Base-by-base conservation (phyloP, 2,888 invertebrate genomes). In the Noctua janthina region DNA sequence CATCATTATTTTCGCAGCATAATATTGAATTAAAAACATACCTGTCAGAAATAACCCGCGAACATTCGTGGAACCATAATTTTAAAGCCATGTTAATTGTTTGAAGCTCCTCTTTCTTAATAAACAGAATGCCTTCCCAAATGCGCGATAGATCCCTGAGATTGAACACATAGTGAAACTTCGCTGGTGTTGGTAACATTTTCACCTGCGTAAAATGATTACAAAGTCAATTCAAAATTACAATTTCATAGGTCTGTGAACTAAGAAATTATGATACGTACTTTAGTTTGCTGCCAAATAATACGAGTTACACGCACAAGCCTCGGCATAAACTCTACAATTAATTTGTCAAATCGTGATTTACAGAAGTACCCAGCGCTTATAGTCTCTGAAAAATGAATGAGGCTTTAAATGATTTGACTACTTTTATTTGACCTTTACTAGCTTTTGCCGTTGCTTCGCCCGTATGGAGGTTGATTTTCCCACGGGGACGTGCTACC, bases 141-240 rank as follows among this genome's bases (percentile, higher is more conserved):
- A 99, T 99, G 76, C 99, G 97, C 0, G 99, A 99, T 88, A 99
- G 96, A 96, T 99, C 99, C 90, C 99, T 97, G 88, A 99, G 97
- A 95, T 99, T 99, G 93, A 99, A 99, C 20, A 99, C 98, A 92
- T 99, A 99, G 93, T 99, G 99, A 93, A 99, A 99, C 93, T 99
- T 99, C 0, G 99, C 98, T 35, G 99, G 99, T 0, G 99, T 99
- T 6, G 99, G 99, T 82, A 99, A 94, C 99, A 99, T 98, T 97
- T 98, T 98, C 0, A 97, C 95, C 97, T 97, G 83, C 98, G 76
- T 71, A 67, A 35, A 67, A 62, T 49, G 0, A 69, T 17, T n/a
- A 54, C 2, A 20, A 20, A 13, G 0, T n/a, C 17, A 20, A 46
- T 23, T 43, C 23, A n/a, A n/a, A 56, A 64, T 7, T 35, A 15